Conservation (phyloP, 2,113 vertebrate genomes). For the Atlantisia rogersi region DNA sequence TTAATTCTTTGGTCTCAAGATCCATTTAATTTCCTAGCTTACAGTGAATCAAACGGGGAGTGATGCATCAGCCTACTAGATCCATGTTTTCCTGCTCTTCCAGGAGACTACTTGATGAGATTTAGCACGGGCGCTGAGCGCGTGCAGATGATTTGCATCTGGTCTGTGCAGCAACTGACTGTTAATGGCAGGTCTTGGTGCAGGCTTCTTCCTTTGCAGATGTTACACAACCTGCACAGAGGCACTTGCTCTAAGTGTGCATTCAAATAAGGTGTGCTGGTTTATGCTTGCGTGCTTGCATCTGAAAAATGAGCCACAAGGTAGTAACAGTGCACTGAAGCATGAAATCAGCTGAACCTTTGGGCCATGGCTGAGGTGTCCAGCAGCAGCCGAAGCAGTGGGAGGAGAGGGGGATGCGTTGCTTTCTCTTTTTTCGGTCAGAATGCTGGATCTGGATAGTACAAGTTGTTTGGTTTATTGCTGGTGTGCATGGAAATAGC, state of each 20-base stretch:
- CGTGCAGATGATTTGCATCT: background rate
- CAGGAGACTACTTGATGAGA: background rate
- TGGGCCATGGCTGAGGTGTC: background rate
- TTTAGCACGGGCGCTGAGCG: background rate
- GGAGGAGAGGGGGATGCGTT: background rate
- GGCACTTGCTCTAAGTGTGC: background rate
- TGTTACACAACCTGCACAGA: conserved; percentile 26
- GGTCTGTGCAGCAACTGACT: background rate
- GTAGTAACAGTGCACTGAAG: background rate
- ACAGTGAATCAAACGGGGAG: background rate
- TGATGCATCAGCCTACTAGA: background rate
- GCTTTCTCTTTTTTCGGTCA: background rate
- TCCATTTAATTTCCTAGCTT: background rate
- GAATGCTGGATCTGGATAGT: background rate
- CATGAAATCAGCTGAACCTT: background rate
- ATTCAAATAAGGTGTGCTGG: background rate
- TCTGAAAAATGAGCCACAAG: background rate
- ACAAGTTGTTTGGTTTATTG: background rate
- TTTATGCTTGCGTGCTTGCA: background rate
- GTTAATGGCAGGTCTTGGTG: accelerated
- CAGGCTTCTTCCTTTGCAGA: background rate
- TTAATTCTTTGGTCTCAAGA: background rate
- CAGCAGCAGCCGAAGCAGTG: background rate
- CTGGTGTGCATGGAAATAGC: background rate
- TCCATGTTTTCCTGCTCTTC: background rate